These are phyloP conservation scores for Cyclura pinguis DNA, from an alignment of 2,797 vertebrate genomes.

Conservation along the genomic window DNA sequence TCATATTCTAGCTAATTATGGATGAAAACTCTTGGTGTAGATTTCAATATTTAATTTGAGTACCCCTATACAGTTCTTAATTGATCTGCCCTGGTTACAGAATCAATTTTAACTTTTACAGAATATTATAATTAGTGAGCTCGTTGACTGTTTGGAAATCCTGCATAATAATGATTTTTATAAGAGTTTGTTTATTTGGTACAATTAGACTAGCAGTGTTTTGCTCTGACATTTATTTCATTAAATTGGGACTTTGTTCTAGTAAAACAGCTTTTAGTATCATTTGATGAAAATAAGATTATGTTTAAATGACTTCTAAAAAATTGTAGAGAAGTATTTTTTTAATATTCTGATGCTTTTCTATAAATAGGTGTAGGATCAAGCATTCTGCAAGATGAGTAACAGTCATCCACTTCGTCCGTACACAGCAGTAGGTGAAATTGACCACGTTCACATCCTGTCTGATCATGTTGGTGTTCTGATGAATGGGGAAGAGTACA, in stretches of 20 bases:
- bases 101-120: slow-evolving; percentile 44
- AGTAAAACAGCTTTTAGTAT: not conserved
- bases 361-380: slow-evolving; percentile 65
- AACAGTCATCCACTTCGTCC: slow-evolving; percentile 95
- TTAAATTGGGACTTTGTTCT: not conserved
- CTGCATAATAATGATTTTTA: slow-evolving; percentile 29
- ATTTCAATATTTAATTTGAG: slow-evolving; percentile 37
- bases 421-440: slow-evolving; percentile 92
- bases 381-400: slow-evolving; percentile 87
- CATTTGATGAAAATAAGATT: slow-evolving; percentile 31
- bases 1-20: slow-evolving; percentile 24
- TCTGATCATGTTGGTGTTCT: slow-evolving; percentile 95
- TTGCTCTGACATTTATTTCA: slow-evolving; percentile 1
- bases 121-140: slow-evolving; percentile 35
- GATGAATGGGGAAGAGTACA: slow-evolving; percentile 94
- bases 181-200: slow-evolving; percentile 31
- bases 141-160: slow-evolving; percentile 2
- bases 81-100: slow-evolving; percentile 25
- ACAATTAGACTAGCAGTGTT: not conserved
- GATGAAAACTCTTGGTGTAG: slow-evolving; percentile 31
- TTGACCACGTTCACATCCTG: slow-evolving; percentile 96
- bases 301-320: not conserved
- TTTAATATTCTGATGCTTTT: slow-evolving; percentile 20
- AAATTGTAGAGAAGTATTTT: not conserved
- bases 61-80: slow-evolving; percentile 11